phyloP scores from a whole-genome alignment of 2,888 invertebrate species.

The Hoplodrina blanda region DNA sequence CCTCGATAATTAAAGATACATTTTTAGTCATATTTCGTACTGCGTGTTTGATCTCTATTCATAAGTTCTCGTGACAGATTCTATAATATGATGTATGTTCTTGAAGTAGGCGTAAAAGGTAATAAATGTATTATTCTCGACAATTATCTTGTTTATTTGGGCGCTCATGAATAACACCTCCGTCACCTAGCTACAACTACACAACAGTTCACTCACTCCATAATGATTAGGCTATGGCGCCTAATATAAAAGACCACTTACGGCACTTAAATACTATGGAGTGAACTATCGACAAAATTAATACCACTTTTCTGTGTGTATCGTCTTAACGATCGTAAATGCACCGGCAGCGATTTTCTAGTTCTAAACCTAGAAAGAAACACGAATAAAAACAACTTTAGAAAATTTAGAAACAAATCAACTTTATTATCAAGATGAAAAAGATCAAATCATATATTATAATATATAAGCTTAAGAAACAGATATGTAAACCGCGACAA shows the following conservation, averaged over 20 bases:
- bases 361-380: slow-evolving; percentile 1
- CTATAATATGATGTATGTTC: background rate
- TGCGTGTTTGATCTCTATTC: slow-evolving; percentile 9
- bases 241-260: too few species aligned
- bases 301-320: too few species aligned
- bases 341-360: background rate
- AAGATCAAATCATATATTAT: slow-evolving; percentile 88
- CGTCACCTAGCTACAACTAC: background rate
- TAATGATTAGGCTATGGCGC: too few species aligned
- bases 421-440: slow-evolving; percentile 91
- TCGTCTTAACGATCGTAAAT: too few species aligned
- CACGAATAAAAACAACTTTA: slow-evolving; percentile 74
- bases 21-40: background rate
- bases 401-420: slow-evolving; percentile 91
- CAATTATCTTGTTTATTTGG: slow-evolving; percentile 11
- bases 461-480: slow-evolving; percentile 86
- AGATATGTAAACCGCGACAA: slow-evolving; percentile 79
- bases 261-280: too few species aligned
- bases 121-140: slow-evolving; percentile 20
- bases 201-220: too few species aligned
- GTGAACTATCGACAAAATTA: too few species aligned
- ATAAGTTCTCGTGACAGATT: background rate
- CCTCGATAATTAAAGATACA: background rate
- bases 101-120: slow-evolving; percentile 1
- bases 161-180: background rate